These are phyloP conservation scores for Euplagia quadripunctaria DNA, from an alignment of 2,888 invertebrate genomes.

Conservation along the genomic window DNA sequence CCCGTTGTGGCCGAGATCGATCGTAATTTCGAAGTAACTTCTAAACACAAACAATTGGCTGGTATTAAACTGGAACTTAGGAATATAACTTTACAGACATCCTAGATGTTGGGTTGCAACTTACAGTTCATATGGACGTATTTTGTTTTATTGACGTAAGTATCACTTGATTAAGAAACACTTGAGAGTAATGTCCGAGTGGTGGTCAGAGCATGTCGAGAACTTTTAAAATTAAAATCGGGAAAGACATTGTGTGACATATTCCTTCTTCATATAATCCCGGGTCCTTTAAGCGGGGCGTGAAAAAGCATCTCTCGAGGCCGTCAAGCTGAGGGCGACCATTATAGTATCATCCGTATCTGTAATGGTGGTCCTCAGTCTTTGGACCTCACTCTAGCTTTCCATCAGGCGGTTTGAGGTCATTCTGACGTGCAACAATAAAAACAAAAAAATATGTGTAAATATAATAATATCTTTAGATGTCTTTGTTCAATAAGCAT, in stretches of 20 bases:
- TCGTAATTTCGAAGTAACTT: slow-evolving; percentile 41
- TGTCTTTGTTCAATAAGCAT: too few relatives aligned
- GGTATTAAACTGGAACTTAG: slow-evolving; percentile 37
- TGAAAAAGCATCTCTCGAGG: too few relatives aligned
- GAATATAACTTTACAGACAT: slow-evolving; percentile 48
- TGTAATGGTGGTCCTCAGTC: too few relatives aligned
- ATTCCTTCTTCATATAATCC: background rate
- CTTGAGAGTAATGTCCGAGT: background rate
- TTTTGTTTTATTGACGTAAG: background rate
- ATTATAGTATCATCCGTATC: too few relatives aligned
- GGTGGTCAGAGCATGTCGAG: too few relatives aligned
- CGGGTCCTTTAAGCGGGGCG: too few relatives aligned
- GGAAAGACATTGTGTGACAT: background rate
- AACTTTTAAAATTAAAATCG: background rate
- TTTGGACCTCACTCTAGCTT: too few relatives aligned
- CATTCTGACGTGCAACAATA: too few relatives aligned
- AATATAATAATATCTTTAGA: too few relatives aligned
- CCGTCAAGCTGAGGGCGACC: too few relatives aligned
- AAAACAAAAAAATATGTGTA: too few relatives aligned
- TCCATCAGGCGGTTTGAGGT: too few relatives aligned
- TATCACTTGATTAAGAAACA: background rate
- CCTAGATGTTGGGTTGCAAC: slow-evolving; percentile 23
- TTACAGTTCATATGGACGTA: background rate
- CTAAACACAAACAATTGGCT: slow-evolving; percentile 53
- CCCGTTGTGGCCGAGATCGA: slow-evolving; percentile 49